Conservation (phyloP, 2,888 invertebrate genomes). For the Eristalis pertinax region DNA sequence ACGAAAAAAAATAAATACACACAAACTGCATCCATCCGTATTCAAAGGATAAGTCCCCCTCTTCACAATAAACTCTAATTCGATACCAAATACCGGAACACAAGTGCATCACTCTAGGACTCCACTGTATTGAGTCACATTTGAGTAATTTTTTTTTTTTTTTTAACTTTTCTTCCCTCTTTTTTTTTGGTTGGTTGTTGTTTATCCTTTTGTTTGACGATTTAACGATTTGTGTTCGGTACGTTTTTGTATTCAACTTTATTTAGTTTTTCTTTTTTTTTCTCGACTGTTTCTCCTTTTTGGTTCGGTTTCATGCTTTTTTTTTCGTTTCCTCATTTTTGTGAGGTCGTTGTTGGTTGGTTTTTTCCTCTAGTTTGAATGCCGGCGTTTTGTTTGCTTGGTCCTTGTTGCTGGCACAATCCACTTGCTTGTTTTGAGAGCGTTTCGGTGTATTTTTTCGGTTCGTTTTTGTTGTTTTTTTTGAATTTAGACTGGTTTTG, state of each 20-base stretch:
- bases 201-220: slow-evolving; percentile 1
- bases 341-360: not conserved
- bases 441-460: not conserved
- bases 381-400: slow-evolving; percentile 29
- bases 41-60: slow-evolving; percentile 7
- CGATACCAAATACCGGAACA: slow-evolving; percentile 20
- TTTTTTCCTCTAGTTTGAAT: slow-evolving; percentile 5
- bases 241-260: not conserved
- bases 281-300: not conserved
- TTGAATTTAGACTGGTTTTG: not conserved
- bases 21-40: slow-evolving; percentile 15
- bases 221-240: not conserved
- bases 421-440: not conserved
- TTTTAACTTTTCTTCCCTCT: not conserved
- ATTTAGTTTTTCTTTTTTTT: too few species aligned
- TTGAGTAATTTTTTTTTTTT: slow-evolving; percentile 18
- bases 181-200: not conserved
- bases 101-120: slow-evolving; percentile 9
- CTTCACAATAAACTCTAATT: slow-evolving; percentile 27
- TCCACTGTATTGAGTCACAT: slow-evolving; percentile 42
- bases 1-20: not conserved
- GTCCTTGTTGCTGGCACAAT: slow-evolving; percentile 13
- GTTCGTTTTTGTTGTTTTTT: not conserved
- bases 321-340: not conserved
- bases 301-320: not conserved